Percentiles rank a stretch among this genome's conserved stretches.
These are phyloP conservation scores for Aplocera efformata DNA, from an alignment of 2,888 invertebrate species.

Conservation along the genomic window DNA sequence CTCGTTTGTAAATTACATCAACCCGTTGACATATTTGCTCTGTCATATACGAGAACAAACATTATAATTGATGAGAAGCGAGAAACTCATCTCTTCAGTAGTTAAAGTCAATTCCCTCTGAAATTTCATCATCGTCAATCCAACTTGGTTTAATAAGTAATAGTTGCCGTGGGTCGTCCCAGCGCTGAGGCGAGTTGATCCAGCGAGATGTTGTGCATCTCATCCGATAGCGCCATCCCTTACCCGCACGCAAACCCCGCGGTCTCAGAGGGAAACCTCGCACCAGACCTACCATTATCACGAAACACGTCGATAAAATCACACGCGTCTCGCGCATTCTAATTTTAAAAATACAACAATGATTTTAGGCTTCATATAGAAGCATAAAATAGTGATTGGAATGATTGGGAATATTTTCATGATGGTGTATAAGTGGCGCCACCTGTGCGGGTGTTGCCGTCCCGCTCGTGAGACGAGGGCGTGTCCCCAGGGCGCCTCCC, in stretches of 20 bases:
- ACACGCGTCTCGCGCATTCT: conserved; percentile 31
- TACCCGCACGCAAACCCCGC: conserved; percentile 49
- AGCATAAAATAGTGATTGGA: conserved; percentile 19
- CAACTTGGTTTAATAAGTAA: conserved; percentile 75
- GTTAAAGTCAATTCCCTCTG: conserved; percentile 77
- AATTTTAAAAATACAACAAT: conserved; percentile 4
- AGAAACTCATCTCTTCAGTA: conserved; percentile 68
- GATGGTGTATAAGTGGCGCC: conserved; percentile 59
- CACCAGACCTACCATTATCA: conserved; percentile 52
- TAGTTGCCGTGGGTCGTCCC: conserved; percentile 70
- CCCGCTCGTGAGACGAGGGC: conserved; percentile 80
- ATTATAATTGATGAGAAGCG: conserved; percentile 63
- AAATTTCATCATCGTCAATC: conserved; percentile 80
- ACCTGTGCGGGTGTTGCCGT: conserved; percentile 59
- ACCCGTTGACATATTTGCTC: too few species aligned
- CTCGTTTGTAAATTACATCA: too few species aligned
- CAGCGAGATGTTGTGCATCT: conserved; percentile 68
- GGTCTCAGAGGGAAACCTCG: conserved; percentile 67
- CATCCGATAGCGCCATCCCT: conserved; percentile 59
- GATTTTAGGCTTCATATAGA: not conserved
- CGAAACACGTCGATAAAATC: conserved; percentile 38
- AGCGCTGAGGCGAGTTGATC: conserved; percentile 53
- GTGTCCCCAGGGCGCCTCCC: conserved; percentile 78
- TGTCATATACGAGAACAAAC: conserved; percentile 33
- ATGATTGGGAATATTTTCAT: conserved; percentile 27